Evolutionary conservation across 2,888 invertebrate species (phyloP).

Genomic region (Notodonta ziczac): DNA sequence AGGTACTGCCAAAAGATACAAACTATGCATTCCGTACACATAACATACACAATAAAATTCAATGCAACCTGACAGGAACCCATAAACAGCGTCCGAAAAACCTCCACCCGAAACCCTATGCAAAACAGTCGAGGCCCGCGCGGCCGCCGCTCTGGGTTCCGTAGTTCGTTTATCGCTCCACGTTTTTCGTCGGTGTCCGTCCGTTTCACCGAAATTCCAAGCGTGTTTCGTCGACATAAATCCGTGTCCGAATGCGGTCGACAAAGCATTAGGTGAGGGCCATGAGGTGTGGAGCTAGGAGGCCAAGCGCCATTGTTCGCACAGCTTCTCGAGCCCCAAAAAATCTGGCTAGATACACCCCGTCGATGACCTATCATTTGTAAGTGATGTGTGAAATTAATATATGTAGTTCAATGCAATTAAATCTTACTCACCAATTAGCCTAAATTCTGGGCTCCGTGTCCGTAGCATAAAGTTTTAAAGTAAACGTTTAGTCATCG

Average conservation of each 20-base stretch:
- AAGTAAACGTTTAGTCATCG: too few relatives aligned
- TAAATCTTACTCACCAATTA: too few relatives aligned
- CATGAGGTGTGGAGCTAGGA: neutral
- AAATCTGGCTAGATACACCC: too few relatives aligned
- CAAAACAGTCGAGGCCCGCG: slow-evolving; percentile 33
- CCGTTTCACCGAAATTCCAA: slow-evolving; percentile 48
- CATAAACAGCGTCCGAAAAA: slow-evolving; percentile 42
- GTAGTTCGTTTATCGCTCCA: slow-evolving; percentile 39
- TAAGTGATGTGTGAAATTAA: too few relatives aligned
- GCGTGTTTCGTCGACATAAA: slow-evolving; percentile 52
- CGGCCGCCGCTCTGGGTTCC: slow-evolving; percentile 20
- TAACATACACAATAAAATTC: slow-evolving; percentile 36
- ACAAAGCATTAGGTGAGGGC: slow-evolving; percentile 27
- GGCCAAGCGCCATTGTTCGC: neutral
- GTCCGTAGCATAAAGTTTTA: too few relatives aligned
- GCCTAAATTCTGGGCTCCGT: too few relatives aligned
- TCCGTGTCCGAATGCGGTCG: slow-evolving; percentile 40
- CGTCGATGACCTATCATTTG: too few relatives aligned
- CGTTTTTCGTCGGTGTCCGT: slow-evolving; percentile 53
- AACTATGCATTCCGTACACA: neutral
- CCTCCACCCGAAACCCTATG: slow-evolving; percentile 35
- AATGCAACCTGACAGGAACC: slow-evolving; percentile 37
- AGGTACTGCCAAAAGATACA: neutral
- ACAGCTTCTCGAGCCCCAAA: too few relatives aligned
- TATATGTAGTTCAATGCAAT: too few relatives aligned